phyloP scores from a whole-genome alignment of 2,797 vertebrate species.

The Parotocinclus haroldoi region DNA sequence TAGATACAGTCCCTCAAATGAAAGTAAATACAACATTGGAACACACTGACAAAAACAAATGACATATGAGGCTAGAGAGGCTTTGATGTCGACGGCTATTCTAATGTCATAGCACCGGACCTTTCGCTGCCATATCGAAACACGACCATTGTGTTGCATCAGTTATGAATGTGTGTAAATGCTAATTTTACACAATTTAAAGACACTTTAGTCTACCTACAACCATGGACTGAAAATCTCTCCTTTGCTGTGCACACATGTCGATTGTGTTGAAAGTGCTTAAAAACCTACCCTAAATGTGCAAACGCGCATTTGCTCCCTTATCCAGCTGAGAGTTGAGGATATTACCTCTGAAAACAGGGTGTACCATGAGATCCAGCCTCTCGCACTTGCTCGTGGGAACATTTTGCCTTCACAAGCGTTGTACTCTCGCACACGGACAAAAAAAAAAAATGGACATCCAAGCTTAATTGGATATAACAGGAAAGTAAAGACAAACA shows the following conservation, averaged over 20 bases:
- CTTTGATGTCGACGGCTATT: conserved; percentile 27
- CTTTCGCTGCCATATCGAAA: conserved; percentile 23
- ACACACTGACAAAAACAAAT: conserved; percentile 11
- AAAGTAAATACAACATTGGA: background rate
- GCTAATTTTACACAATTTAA: conserved; percentile 21
- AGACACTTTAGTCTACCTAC: conserved; percentile 17
- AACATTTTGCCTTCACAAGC: background rate
- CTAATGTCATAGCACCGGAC: conserved; percentile 35
- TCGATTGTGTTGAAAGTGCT: conserved; percentile 48
- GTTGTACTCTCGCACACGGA: no score
- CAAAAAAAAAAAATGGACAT: background rate
- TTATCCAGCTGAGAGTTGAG: conserved; percentile 43
- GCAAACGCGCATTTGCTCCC: conserved; percentile 50
- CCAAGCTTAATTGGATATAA: background rate
- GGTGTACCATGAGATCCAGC: background rate
- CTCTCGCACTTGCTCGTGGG: background rate
- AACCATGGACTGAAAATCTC: conserved; percentile 21
- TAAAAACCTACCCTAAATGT: conserved; percentile 51
- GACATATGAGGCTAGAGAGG: conserved; percentile 6
- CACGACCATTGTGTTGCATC: conserved; percentile 7
- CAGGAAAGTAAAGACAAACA: conserved; percentile 13
- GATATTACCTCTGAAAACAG: conserved; percentile 29
- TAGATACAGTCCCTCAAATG: no score
- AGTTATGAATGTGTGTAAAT: conserved; percentile 18
- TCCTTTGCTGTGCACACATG: background rate